These are phyloP conservation scores for Cremastinae sp. DNA, from an alignment of 2,888 invertebrate species.

Conservation along the genomic window DNA sequence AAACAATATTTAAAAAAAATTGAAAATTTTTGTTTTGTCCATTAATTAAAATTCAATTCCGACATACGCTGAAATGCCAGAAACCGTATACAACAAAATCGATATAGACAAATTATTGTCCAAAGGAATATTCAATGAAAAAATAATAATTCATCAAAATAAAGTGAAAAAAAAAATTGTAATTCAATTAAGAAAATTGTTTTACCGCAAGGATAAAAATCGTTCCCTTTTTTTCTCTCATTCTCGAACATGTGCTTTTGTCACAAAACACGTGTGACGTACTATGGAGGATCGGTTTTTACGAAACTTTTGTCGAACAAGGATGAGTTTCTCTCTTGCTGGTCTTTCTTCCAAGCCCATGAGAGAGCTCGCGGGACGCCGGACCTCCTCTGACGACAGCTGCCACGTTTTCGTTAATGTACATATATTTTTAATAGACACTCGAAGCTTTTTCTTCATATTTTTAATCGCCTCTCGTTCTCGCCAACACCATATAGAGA, in stretches of 20 bases:
- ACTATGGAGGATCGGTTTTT: constrained; percentile 31
- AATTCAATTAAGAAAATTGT: not conserved
- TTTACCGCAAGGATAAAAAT: constrained; percentile 20
- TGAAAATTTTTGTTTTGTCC: no score
- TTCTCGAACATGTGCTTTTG: constrained; percentile 50
- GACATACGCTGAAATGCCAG: no score
- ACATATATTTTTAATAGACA: constrained; percentile 3
- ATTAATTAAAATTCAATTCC: no score
- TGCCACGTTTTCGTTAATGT: constrained; percentile 36
- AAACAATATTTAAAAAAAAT: no score
- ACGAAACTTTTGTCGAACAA: constrained; percentile 1
- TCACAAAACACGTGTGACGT: constrained; percentile 54
- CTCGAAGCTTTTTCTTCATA: constrained; percentile 27
- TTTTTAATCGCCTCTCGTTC: constrained; percentile 32
- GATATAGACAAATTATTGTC: no score
- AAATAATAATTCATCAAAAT: no score
- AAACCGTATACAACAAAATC: no score
- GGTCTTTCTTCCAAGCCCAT: constrained; percentile 49
- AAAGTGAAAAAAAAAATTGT: no score
- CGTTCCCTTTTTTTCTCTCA: constrained; percentile 15
- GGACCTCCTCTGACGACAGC: constrained; percentile 61
- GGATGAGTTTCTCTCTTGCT: constrained; percentile 15
- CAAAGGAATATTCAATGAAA: no score
- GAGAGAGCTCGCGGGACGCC: constrained; percentile 45
- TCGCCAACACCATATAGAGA: constrained; percentile 18